These are phyloP conservation scores for Xestia xanthographa DNA, from an alignment of 2,888 invertebrate genomes.

Conservation along the genomic window DNA sequence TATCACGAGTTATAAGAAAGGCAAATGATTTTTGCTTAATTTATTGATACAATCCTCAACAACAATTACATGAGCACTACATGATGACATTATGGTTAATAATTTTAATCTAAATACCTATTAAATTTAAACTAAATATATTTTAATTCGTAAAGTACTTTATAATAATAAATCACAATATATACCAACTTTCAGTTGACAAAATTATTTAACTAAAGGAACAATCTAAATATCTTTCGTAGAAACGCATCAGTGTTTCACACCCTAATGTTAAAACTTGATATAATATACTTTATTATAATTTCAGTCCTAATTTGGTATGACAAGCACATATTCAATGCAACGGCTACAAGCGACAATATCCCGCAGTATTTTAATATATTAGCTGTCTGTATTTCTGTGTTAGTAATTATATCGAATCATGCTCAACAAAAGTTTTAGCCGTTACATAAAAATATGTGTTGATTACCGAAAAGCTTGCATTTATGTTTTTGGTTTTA, in stretches of 20 bases:
- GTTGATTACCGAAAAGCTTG: constrained; percentile 55
- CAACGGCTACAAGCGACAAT: constrained; percentile 37
- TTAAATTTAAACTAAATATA: constrained; percentile 85
- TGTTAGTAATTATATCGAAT: constrained; percentile 15
- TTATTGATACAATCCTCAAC: constrained; percentile 89
- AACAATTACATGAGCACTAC: constrained; percentile 88
- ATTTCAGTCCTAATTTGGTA: constrained; percentile 67
- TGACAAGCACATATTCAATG: constrained; percentile 54
- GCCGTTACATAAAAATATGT: constrained; percentile 51
- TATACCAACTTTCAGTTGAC: constrained; percentile 88
- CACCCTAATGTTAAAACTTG: constrained; percentile 77
- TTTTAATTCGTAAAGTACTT: constrained; percentile 85
- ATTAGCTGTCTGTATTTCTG: constrained; percentile 12
- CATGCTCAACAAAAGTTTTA: constrained; percentile 8
- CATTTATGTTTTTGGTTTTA: constrained; percentile 45
- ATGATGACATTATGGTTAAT: constrained; percentile 82
- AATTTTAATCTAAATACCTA: constrained; percentile 83
- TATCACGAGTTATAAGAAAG: constrained; percentile 51
- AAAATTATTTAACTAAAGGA: constrained; percentile 85
- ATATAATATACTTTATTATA: constrained; percentile 63
- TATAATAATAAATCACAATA: constrained; percentile 89
- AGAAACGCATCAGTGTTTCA: constrained; percentile 82
- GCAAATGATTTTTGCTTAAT: constrained; percentile 80
- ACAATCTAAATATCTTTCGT: constrained; percentile 80
- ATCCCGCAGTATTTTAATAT: constrained; percentile 1